Evolutionary conservation across 2,113 vertebrate species (phyloP).

Genomic region (Scatophagus argus): DNA sequence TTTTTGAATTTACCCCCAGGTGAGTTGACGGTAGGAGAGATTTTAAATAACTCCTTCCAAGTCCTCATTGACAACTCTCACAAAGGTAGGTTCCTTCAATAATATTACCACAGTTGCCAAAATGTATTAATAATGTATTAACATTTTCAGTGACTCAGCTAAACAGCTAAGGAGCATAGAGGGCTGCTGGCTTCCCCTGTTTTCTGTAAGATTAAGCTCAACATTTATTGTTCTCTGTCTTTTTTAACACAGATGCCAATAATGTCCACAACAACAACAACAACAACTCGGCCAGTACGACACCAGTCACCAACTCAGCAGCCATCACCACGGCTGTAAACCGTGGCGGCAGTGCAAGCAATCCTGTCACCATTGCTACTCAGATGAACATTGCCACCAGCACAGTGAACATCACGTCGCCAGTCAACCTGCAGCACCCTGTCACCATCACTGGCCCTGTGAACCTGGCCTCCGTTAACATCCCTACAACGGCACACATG

Average conservation of each 20-base stretch:
- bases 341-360: conserved; percentile 73
- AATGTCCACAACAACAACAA: conserved; percentile 95
- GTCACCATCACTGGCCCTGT: conserved; percentile 96
- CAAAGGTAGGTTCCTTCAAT: conserved; percentile 79
- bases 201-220: background rate
- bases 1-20: conserved; percentile 84
- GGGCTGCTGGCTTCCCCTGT: conserved; percentile 42
- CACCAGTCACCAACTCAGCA: conserved; percentile 76
- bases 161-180: conserved; percentile 44
- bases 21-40: conserved; percentile 84
- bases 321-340: conserved; percentile 80
- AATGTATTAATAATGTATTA: conserved; percentile 58
- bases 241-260: conserved; percentile 89
- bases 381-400: conserved; percentile 96
- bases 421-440: conserved; percentile 93
- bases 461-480: conserved; percentile 94
- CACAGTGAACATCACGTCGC: conserved; percentile 95
- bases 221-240: background rate
- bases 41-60: conserved; percentile 85
- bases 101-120: conserved; percentile 69
- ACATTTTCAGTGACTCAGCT: conserved; percentile 57
- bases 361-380: conserved; percentile 94
- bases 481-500: conserved; percentile 91
- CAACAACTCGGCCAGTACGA: conserved; percentile 91
- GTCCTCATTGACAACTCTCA: conserved; percentile 83